Evolutionary conservation across 2,797 vertebrate genomes (phyloP), one percentile per base, ranked within the genome.

Genomic region (Thaleichthys pacificus): DNA sequence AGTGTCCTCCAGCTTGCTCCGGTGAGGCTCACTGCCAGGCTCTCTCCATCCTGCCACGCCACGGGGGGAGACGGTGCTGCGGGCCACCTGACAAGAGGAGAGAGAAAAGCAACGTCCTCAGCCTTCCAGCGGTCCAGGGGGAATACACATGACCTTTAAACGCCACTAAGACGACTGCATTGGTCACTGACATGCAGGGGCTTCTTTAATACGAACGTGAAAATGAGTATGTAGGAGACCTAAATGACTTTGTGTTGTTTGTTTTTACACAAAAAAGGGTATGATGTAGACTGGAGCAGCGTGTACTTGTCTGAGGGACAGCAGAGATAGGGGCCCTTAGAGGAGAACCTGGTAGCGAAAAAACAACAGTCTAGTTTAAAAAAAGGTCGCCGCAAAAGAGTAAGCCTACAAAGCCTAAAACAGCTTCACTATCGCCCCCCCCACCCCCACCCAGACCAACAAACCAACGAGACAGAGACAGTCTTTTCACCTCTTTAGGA

Each of bases 81-180:
- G 57, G 72, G 77, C 82, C 83, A 85, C 81, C 79, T 81, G 75
- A 80, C 82, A 82, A 82, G 19, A 72, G 64, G 78, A 71, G 73
- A 80, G 80, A 69, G 61, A 78, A 82, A 69, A 72, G 68, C 77
- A 71, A 42, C 75, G 75, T 75, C 78, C 75, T 76, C 75, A 75
- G 75, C 77, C 73, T 81, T 80, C 67, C 75, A 42, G 82, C 28
- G 32, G 69, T 76, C 68, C 68, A n/a, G 15, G 26, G 9, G 60
- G 54, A 80, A 80, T 70, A 78, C 66, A 79, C 70, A 76, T 68
- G 75, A 65, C 69, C 70, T 47, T 65, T n/a, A 71, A 82, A 83
- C 77, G 68, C 65, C 60, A 73, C 49, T 57, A 24, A 35, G 22
- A 57, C 51, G n/a, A 7, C 63, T 5, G 30, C 17, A 35, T 42